These are phyloP conservation scores for Echinops telfairi DNA, from an alignment of 2,113 vertebrate species.

Conservation along the genomic window DNA sequence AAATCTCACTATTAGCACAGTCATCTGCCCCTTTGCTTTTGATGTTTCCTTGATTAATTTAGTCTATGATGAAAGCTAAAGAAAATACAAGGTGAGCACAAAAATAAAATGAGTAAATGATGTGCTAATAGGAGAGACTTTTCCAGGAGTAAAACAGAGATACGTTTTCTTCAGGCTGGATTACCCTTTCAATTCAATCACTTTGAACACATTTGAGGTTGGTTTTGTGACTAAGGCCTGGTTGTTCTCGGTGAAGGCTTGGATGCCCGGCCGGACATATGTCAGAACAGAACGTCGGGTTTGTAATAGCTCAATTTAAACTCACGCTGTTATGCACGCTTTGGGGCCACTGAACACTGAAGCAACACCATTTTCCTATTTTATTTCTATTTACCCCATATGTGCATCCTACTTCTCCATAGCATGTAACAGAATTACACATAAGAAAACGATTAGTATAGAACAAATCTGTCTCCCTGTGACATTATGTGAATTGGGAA, in stretches of 20 bases:
- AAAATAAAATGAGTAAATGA: neutral
- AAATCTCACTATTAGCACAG: neutral
- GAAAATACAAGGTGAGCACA: neutral
- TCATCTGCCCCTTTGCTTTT: constrained; percentile 8
- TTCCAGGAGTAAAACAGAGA: neutral
- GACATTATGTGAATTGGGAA: neutral
- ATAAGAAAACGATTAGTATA: constrained; percentile 26
- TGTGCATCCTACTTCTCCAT: neutral
- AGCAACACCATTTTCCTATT: neutral
- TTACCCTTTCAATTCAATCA: constrained; percentile 19
- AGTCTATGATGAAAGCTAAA: constrained; percentile 13
- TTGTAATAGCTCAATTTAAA: neutral
- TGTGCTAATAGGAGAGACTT: neutral
- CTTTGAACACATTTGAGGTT: neutral
- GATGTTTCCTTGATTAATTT: neutral
- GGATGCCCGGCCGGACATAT: neutral
- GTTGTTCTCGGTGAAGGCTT: neutral
- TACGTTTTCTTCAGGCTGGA: neutral
- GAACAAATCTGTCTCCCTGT: neutral
- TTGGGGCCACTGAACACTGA: neutral
- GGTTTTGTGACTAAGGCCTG: neutral
- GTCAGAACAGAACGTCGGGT: neutral
- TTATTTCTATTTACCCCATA: neutral
- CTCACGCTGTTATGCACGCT: neutral
- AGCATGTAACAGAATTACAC: neutral